phyloP scores from a whole-genome alignment of 64 coral and sea anemone species.

The Stichodactyla helianthus region DNA sequence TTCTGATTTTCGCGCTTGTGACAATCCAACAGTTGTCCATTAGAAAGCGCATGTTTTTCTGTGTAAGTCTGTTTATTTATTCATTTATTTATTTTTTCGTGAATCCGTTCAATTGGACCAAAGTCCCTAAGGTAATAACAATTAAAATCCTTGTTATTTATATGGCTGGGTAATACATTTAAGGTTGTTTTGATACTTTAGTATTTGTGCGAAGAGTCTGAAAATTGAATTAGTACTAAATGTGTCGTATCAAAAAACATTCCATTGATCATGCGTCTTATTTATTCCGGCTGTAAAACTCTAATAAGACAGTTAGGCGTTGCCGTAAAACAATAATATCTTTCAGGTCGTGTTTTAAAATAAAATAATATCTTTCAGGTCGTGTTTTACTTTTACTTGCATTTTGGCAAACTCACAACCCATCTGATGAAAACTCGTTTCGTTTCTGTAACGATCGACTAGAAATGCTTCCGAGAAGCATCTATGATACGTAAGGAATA shows the following conservation, averaged over 20 bases:
- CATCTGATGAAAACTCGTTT: neutral
- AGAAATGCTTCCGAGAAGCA: neutral
- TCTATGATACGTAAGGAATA: too few species aligned
- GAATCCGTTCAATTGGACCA: neutral
- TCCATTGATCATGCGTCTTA: neutral
- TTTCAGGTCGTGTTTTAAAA: neutral
- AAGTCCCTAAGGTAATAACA: neutral
- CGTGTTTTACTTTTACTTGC: constrained; percentile 1
- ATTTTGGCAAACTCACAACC: neutral
- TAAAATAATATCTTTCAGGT: neutral
- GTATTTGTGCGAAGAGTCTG: neutral
- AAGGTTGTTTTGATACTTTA: constrained; percentile 6
- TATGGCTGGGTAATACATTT: neutral
- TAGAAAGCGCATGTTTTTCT: neutral
- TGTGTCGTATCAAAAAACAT: neutral
- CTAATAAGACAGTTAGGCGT: neutral
- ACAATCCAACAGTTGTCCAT: neutral
- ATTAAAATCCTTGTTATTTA: neutral
- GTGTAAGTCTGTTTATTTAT: neutral
- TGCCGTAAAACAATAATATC: neutral
- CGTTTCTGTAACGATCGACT: neutral
- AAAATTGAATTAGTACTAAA: neutral
- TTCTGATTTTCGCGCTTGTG: constrained; percentile 5
- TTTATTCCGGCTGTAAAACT: neutral
- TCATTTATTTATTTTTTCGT: neutral